Conservation (phyloP, 2,113 vertebrate genomes). For the Rhinogobius similis region DNA sequence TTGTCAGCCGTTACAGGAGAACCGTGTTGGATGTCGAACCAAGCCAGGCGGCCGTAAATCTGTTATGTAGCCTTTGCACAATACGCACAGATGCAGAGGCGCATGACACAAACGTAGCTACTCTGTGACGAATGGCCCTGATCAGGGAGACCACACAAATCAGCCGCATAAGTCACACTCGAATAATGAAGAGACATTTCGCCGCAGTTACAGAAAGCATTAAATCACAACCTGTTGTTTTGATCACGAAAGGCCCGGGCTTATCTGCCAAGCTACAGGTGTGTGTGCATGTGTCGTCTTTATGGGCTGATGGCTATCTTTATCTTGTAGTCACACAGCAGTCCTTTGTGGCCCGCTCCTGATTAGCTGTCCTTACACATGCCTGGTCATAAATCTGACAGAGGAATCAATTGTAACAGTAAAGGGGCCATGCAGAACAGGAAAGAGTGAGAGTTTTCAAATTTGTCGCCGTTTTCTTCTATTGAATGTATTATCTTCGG, state of each 20-base stretch:
- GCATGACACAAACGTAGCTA: slow-evolving; percentile 53
- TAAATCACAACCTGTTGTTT: slow-evolving; percentile 79
- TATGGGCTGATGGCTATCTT: slow-evolving; percentile 61
- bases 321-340: slow-evolving; percentile 60
- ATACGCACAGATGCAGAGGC: slow-evolving; percentile 49
- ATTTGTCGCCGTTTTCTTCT: slow-evolving; percentile 44
- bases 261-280: slow-evolving; percentile 72
- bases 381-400: slow-evolving; percentile 64
- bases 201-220: slow-evolving; percentile 72
- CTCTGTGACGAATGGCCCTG: slow-evolving; percentile 63
- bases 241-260: slow-evolving; percentile 53
- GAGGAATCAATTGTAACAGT: slow-evolving; percentile 48
- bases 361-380: slow-evolving; percentile 62
- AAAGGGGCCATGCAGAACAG: slow-evolving; percentile 57
- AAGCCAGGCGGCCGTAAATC: slow-evolving; percentile 77
- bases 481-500: slow-evolving; percentile 34
- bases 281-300: slow-evolving; percentile 43
- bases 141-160: slow-evolving; percentile 65
- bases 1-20: slow-evolving; percentile 76
- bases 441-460: slow-evolving; percentile 13
- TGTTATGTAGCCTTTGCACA: slow-evolving; percentile 51
- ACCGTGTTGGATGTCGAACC: slow-evolving; percentile 67
- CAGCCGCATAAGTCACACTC: slow-evolving; percentile 28
- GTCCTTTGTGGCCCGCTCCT: slow-evolving; percentile 54
- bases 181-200: slow-evolving; percentile 64